Evolutionary conservation across 2,113 vertebrate genomes (phyloP), one percentile per base, ranked within the genome.

Genomic region (Xyliphius kryptos): DNA sequence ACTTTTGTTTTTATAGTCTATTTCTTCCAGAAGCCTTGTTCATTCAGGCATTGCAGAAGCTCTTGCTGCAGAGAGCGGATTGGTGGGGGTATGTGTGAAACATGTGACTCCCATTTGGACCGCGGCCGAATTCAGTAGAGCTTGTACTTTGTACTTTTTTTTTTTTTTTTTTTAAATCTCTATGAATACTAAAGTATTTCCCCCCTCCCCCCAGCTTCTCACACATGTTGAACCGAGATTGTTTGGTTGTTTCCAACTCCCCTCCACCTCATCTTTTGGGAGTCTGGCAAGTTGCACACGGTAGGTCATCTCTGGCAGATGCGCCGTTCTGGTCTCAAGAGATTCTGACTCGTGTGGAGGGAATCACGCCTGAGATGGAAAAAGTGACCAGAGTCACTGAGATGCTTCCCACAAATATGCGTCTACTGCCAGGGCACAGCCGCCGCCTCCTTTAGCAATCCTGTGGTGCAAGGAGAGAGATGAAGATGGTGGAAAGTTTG

Each of bases 371-470:
- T 62, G 38, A 67, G 69, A 70, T 84, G 83, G 78, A 84, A 84
- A 83, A 84, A 76, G 38, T 81, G 74, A 82, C 74, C 63, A 68
- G 67, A 81, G 67, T 51, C 61, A 11, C 66, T 10, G 55, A 58
- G 46, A 56, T 20, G 14, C 58, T 61, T 61, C 38, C 63, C 63
- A 66, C 19, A 73, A 67, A 55, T 51, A 65, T 72, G 48, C 44
- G 26, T 20, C 61, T 49, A 7, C 43, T 56, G 56, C 52, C 53
- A 62, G 32, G 13, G 48, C 50, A 56, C 61, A 69, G 66, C 52
- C 51, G 61, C 40, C 26, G 60, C 9, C 46, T 46, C 38, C 56
- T 36, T 15, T 40, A 32, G 14, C 17, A 40, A 13, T 17, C 19
- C 15, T 37, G 13, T 43, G 56, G 22, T 3, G 26, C 5, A 41